Conservation (phyloP, 2,113 vertebrate species). For the Tupaia tana region DNA sequence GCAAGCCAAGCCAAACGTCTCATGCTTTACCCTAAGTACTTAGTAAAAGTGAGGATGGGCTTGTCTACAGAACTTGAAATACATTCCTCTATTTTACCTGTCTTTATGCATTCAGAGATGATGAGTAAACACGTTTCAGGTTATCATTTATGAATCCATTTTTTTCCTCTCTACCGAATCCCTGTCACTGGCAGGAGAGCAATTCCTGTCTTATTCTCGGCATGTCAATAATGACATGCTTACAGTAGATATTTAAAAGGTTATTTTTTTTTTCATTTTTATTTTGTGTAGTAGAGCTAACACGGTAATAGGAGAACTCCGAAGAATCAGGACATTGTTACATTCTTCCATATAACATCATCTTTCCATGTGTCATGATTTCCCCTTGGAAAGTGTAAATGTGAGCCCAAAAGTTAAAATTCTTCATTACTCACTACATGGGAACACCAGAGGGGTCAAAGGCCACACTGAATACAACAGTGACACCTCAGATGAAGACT, state of each 20-base stretch:
- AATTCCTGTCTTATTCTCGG: not conserved
- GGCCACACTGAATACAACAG: not conserved
- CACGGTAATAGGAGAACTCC: not conserved
- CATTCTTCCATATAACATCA: not conserved
- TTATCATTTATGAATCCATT: not conserved
- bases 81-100: not conserved
- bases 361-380: not conserved
- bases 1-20: not conserved
- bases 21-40: not conserved
- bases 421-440: not conserved
- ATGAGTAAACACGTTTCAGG: not conserved
- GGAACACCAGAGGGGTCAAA: not conserved
- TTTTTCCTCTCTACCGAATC: not conserved
- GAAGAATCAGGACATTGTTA: not conserved
- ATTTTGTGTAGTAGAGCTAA: not conserved
- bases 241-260: not conserved
- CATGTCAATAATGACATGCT: not conserved
- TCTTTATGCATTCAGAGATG: not conserved
- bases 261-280: constrained; percentile 18
- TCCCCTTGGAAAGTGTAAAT: not conserved
- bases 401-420: not conserved
- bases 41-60: not conserved
- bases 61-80: constrained; percentile 1
- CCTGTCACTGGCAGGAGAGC: not conserved
- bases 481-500: not conserved